These are phyloP conservation scores for Gymnocheta viridis DNA, from an alignment of 2,888 invertebrate genomes.

Conservation along the genomic window DNA sequence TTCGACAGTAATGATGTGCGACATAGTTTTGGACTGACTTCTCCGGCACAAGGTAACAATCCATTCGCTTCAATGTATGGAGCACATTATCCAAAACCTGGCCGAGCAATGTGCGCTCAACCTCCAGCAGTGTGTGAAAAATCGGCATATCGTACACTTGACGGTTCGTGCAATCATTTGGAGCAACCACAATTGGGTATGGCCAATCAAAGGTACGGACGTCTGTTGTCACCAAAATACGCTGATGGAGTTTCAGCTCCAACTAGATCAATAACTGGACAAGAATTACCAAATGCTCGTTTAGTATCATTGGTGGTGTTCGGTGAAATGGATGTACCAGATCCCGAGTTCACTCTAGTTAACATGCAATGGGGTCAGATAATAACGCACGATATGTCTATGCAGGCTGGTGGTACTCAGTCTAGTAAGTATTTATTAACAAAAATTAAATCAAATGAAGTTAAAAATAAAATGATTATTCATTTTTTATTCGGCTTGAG, in stretches of 20 bases:
- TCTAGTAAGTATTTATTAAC: conserved; percentile 85
- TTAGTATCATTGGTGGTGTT: conserved; percentile 87
- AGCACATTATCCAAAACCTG: conserved; percentile 74
- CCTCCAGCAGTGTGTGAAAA: conserved; percentile 78
- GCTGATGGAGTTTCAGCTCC: conserved; percentile 84
- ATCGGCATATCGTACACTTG: conserved; percentile 87
- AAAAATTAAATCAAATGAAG: neutral
- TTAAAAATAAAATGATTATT: too few relatives aligned
- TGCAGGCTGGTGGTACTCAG: conserved; percentile 84
- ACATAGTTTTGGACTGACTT: conserved; percentile 66
- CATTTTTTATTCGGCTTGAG: too few relatives aligned
- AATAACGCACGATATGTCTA: conserved; percentile 84
- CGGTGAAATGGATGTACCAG: conserved; percentile 87
- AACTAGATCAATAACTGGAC: conserved; percentile 85
- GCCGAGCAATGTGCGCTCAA: conserved; percentile 75
- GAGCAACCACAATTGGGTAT: conserved; percentile 91
- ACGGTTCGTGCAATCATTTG: conserved; percentile 97
- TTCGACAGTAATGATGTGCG: conserved; percentile 72
- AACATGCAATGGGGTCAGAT: conserved; percentile 87
- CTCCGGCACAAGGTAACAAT: conserved; percentile 74
- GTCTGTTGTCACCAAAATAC: conserved; percentile 82
- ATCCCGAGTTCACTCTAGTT: conserved; percentile 88
- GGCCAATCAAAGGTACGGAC: conserved; percentile 86
- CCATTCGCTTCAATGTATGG: conserved; percentile 75
- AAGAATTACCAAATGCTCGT: conserved; percentile 87